phyloP scores from a whole-genome alignment of 2,888 invertebrate species.

The Lasiommata megera region DNA sequence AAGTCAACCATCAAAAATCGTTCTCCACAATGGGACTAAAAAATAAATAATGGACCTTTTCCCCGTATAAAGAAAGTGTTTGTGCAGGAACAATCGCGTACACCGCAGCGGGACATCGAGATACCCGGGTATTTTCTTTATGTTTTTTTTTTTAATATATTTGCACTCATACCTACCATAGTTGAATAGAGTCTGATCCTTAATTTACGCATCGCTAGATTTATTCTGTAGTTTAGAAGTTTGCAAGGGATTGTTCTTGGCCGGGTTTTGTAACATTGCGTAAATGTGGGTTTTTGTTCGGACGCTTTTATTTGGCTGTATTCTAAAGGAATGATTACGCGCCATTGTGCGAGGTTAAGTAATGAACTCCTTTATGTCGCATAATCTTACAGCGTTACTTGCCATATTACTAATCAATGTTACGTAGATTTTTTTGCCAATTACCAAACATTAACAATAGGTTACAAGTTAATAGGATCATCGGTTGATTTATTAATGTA shows the following conservation, averaged over 20 bases:
- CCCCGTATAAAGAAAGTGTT: constrained; percentile 67
- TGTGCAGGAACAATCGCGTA: constrained; percentile 75
- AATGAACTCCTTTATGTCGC: constrained; percentile 16
- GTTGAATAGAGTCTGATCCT: constrained; percentile 68
- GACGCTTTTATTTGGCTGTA: constrained; percentile 41
- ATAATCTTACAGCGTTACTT: constrained; percentile 3
- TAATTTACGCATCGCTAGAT: constrained; percentile 78
- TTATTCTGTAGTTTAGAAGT: constrained; percentile 69
- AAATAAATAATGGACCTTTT: constrained; percentile 60
- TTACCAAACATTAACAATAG: neutral
- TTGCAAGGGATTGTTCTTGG: constrained; percentile 71
- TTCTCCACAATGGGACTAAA: constrained; percentile 59
- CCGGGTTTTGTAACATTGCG: constrained; percentile 67
- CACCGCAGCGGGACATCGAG: constrained; percentile 78
- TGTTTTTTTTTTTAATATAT: constrained; percentile 62
- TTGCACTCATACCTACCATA: constrained; percentile 62
- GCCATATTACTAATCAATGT: neutral
- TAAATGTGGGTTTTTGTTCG: constrained; percentile 49
- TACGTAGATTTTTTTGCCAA: neutral
- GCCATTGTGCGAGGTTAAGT: constrained; percentile 21
- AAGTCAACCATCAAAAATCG: constrained; percentile 69
- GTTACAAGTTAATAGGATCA: too few species aligned
- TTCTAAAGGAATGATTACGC: constrained; percentile 33
- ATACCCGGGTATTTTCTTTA: constrained; percentile 69
- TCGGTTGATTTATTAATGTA: too few species aligned